phyloP scores from a whole-genome alignment of 2,888 invertebrate species.

The Andrena praecox region DNA sequence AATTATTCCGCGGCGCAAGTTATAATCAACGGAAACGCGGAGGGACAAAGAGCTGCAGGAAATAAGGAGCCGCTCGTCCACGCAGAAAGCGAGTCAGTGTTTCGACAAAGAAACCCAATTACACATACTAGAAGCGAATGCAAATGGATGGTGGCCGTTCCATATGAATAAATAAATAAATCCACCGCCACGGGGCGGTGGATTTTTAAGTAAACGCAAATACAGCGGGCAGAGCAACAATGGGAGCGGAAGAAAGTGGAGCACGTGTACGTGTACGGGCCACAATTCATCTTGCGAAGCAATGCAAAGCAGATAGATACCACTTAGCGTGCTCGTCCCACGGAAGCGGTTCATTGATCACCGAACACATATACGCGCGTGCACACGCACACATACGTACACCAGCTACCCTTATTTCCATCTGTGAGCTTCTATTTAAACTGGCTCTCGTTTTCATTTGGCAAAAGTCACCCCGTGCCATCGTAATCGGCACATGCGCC shows the following conservation, averaged over 20 bases:
- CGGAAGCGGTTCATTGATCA: constrained; percentile 61
- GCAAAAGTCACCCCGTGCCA: constrained; percentile 48
- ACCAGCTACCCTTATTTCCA: constrained; percentile 28
- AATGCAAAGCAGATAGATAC: constrained; percentile 58
- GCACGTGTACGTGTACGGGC: constrained; percentile 36
- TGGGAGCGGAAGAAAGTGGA: constrained; percentile 55
- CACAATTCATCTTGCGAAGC: constrained; percentile 57
- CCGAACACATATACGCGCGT: constrained; percentile 17
- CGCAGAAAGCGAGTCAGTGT: neutral
- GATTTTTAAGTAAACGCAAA: constrained; percentile 41
- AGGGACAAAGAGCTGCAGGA: constrained; percentile 20
- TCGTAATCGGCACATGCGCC: constrained; percentile 68
- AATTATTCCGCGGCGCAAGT: neutral
- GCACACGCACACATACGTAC: neutral
- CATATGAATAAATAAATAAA: constrained; percentile 29
- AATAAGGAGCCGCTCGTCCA: neutral
- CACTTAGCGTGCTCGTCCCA: constrained; percentile 63
- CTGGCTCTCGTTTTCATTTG: constrained; percentile 14
- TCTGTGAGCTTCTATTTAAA: constrained; percentile 31
- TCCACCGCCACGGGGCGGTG: neutral
- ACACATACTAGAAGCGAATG: neutral
- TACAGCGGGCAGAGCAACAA: constrained; percentile 29
- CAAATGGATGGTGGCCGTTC: neutral
- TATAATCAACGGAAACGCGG: neutral
- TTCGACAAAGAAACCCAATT: neutral